These are phyloP conservation scores for Melipona bicolor DNA, from an alignment of 2,888 invertebrate genomes.

Conservation along the genomic window DNA sequence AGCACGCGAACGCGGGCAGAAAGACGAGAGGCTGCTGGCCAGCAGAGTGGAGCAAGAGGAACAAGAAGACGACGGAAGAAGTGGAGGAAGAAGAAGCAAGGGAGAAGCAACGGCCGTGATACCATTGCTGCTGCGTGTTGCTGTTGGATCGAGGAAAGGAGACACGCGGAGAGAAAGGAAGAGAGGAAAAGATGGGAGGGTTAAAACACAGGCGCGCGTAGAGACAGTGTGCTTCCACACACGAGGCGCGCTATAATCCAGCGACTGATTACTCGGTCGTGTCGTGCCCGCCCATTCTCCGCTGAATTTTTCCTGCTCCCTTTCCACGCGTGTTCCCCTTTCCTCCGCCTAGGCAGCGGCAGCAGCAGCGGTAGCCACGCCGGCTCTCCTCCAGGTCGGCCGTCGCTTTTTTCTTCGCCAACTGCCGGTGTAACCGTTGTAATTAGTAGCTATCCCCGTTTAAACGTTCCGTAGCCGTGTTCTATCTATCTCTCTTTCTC, in stretches of 20 bases:
- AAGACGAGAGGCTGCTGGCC: constrained; percentile 3
- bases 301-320: constrained; percentile 73
- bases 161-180: background rate
- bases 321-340: constrained; percentile 47
- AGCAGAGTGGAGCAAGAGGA: background rate
- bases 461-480: constrained; percentile 64
- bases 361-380: constrained; percentile 2
- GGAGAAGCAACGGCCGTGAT: background rate
- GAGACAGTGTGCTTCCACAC: constrained; percentile 28
- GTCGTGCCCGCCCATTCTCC: constrained; percentile 70
- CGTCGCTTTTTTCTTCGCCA: constrained; percentile 63
- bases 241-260: constrained; percentile 66
- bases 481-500: background rate
- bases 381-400: constrained; percentile 28
- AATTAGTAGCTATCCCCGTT: constrained; percentile 75
- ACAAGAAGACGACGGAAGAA: background rate
- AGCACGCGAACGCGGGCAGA: constrained; percentile 26
- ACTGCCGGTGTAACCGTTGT: constrained; percentile 73
- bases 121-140: background rate
- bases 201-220: constrained; percentile 24
- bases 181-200: background rate
- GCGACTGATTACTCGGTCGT: constrained; percentile 72
- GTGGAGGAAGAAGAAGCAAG: background rate
- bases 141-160: background rate
- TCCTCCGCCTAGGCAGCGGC: constrained; percentile 15